Evolutionary conservation across 2,888 invertebrate genomes (phyloP).

Genomic region (Lissocephala sabroskyi): DNA sequence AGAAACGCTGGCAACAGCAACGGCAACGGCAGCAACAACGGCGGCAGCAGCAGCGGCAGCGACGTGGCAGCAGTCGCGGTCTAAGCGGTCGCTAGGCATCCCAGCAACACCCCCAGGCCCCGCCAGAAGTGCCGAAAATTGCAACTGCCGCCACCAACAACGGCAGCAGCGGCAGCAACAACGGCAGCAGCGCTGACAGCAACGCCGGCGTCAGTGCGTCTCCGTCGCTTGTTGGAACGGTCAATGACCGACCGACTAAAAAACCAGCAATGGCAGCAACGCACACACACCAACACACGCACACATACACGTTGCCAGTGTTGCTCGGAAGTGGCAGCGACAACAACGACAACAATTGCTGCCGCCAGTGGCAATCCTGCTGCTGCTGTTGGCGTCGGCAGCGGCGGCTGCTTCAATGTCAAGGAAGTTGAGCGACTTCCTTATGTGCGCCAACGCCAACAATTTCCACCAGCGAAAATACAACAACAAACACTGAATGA

Average conservation of each 20-base stretch:
- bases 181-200: constrained; percentile 27
- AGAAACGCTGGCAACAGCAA: constrained; percentile 47
- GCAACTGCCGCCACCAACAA: constrained; percentile 5
- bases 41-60: constrained; percentile 12
- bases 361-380: background rate
- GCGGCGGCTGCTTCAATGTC: constrained; percentile 45
- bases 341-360: background rate
- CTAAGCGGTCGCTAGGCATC: too few species aligned
- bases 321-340: background rate
- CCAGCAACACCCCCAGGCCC: too few species aligned
- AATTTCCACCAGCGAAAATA: constrained; percentile 16
- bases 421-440: constrained; percentile 57
- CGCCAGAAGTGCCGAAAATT: too few species aligned
- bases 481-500: background rate
- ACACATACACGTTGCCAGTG: background rate
- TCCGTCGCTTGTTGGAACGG: constrained; percentile 50
- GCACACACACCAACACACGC: background rate
- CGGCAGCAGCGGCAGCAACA: constrained; percentile 17
- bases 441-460: constrained; percentile 41
- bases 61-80: constrained; percentile 47
- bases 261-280: constrained; percentile 25
- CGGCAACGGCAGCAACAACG: constrained; percentile 12
- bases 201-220: constrained; percentile 63
- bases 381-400: constrained; percentile 10
- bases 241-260: constrained; percentile 71